phyloP scores from a whole-genome alignment of 2,888 invertebrate species.

The Phortica magna region DNA sequence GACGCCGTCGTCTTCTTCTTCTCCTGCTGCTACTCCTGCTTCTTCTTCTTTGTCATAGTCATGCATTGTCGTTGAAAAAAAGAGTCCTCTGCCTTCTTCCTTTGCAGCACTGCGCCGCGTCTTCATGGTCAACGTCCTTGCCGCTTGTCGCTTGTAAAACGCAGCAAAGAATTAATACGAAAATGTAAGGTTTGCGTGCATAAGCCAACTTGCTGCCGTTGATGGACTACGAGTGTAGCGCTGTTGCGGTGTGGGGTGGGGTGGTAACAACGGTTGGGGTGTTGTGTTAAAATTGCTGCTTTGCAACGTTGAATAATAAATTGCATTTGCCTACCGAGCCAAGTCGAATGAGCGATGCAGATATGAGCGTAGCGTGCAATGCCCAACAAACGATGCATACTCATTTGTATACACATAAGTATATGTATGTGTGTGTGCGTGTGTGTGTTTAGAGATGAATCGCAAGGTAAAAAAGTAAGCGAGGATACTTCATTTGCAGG shows the following conservation, averaged over 20 bases:
- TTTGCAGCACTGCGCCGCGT: not conserved
- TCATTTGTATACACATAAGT: not conserved
- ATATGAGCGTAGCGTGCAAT: constrained; percentile 47
- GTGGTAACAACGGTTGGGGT: not conserved
- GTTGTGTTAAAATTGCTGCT: constrained; percentile 37
- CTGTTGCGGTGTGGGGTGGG: not conserved
- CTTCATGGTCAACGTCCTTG: not conserved
- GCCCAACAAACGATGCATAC: not conserved
- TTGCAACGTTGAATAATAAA: constrained; percentile 67
- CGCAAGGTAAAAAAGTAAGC: not conserved
- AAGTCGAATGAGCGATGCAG: constrained; percentile 50
- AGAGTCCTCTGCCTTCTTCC: not conserved
- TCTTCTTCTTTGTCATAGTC: not conserved
- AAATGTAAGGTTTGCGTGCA: constrained; percentile 69
- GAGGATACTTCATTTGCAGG: constrained; percentile 11
- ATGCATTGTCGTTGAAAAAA: not conserved
- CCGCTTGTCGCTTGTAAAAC: constrained; percentile 51
- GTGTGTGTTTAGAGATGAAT: no score
- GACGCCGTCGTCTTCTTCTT: not conserved
- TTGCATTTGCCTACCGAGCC: constrained; percentile 64
- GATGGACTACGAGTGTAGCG: not conserved
- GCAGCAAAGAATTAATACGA: constrained; percentile 76
- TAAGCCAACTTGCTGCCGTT: constrained; percentile 47
- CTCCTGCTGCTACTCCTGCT: not conserved
- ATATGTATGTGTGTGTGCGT: no score